These are phyloP conservation scores for Horisme vitalbata DNA, from an alignment of 2,888 invertebrate genomes.

Conservation along the genomic window DNA sequence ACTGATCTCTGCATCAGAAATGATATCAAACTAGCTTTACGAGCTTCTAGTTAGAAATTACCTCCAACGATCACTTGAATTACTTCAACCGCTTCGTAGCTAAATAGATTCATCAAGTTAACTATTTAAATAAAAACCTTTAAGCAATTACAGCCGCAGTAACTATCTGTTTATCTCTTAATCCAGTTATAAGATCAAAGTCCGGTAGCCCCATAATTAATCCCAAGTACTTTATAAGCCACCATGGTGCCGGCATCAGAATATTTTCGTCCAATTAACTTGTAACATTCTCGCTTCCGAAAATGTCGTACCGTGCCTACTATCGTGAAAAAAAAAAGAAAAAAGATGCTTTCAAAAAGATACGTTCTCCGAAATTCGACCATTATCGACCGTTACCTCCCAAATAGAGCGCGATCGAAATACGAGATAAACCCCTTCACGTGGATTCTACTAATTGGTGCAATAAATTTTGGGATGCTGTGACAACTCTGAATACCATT, in stretches of 20 bases:
- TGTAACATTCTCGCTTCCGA: constrained; percentile 80
- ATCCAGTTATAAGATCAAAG: constrained; percentile 52
- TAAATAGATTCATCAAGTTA: constrained; percentile 32
- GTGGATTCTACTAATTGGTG: constrained; percentile 79
- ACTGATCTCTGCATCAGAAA: constrained; percentile 4
- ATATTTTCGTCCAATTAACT: constrained; percentile 79
- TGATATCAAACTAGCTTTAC: constrained; percentile 12
- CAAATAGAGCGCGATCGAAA: constrained; percentile 76
- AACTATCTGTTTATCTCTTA: constrained; percentile 46
- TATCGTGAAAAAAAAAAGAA: constrained; percentile 41
- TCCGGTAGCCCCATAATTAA: constrained; percentile 66
- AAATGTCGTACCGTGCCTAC: constrained; percentile 46
- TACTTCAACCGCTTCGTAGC: constrained; percentile 22
- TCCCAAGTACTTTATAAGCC: constrained; percentile 62
- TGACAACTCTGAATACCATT: constrained; percentile 63
- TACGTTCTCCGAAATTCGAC: constrained; percentile 72
- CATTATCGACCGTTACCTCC: constrained; percentile 79
- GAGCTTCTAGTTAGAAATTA: constrained; percentile 13
- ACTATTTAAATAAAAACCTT: constrained; percentile 32
- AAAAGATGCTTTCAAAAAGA: constrained; percentile 54
- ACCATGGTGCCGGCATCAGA: constrained; percentile 59
- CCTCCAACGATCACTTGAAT: constrained; percentile 22
- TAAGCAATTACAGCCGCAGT: constrained; percentile 40
- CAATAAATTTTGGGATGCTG: constrained; percentile 74
- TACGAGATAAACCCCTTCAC: constrained; percentile 71